Base-by-base conservation (phyloP, 2,888 invertebrate genomes). In the Epinotia bilunana region DNA sequence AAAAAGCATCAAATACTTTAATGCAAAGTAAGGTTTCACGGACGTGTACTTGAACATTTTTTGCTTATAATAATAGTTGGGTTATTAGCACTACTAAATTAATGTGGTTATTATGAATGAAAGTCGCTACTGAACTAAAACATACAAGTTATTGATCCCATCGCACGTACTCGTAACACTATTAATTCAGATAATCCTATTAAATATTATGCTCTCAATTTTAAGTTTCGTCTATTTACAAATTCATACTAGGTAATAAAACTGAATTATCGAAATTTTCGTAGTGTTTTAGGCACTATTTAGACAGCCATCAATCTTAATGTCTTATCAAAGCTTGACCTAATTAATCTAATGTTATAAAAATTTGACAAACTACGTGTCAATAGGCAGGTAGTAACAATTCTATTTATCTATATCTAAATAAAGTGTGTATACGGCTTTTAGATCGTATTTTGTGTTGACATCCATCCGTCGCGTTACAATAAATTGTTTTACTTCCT, bases 231-330 rank as follows among this genome's bases (percentile, higher is more conserved):
- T 76, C 79, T 92, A 90, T 92, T 88, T 92, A 91, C 91, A 91
- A 83, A 83, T 89, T 89, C 83, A 88, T 91, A 88, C 88, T 85
- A 88, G 88, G 87, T 90, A 91, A 88, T 91, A 92, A 93, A 93
- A 91, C 91, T 87, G 91, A 92, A 90, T 90, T 91, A 91, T 91
- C 92, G 92, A 93, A 93, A 91, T 90, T 92, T 88, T 93, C 92
- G 91, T 93, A 93, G 92, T 93, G 92, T 92, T 92, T 93, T 94
- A 94, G 94, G 94, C 93, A 94, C 94, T 94, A 93, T 93, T 92
- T 92, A 93, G 92, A 94, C 94, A 94, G 94, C 94, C 94, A 94
- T 94, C 93, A 94, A 93, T 94, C 91, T 93, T 93, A 85, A 93
- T 90, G 79, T 91, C 90, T 93, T 92, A 92, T 88, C 90, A 89